Base-by-base conservation (phyloP, 1,140 invertebrate genomes). In the Dysdera silvatica region DNA sequence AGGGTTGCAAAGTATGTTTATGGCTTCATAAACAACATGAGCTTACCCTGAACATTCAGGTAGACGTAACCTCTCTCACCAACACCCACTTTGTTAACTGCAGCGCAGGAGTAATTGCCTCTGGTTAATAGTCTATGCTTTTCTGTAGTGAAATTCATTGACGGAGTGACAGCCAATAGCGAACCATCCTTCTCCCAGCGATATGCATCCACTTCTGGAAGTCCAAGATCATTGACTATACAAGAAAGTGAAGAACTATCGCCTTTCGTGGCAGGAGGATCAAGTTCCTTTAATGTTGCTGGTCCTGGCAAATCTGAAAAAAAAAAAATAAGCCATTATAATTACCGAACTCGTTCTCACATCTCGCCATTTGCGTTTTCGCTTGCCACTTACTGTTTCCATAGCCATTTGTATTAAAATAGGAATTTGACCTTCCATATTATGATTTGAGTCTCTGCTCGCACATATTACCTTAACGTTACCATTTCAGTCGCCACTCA, bases 11-110 rank as follows among this genome's bases (percentile, higher is more conserved):
- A 49, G 12, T 28, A 28, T 12, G 24, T 29, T 49, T 10, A 28
- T 6, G 10, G 14, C 16, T 18, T 6, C 24, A 35, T 10, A 35
- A 53, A 53, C 2, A 52, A 58, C 23, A 47, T 6, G 20, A 28
- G 73, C 74, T 80, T 76, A 89, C 87, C 87, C 14, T 84, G 80
- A 31, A 92, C 89, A 71, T 91, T 83, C 65, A 93, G 83, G 70
- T 81, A 81, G 20, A 84, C 80, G n/a, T 81, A 83, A 4, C 86
- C 88, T 8, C 82, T 78, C 48, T 83, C 80, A 3, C 89, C 88
- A 65, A 84, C 82, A 0, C 90, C 90, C 4, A 87, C 90, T 54
- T 61, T 52, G 73, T 91, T 93, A 70, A 83, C 81, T 0, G 88
- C 89, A 58, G 85, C 81, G 71, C 91, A 95, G 0, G 88, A 88